Evolutionary conservation across 2,113 vertebrate species (phyloP).

Genomic region (Pseudonaja textilis): DNA sequence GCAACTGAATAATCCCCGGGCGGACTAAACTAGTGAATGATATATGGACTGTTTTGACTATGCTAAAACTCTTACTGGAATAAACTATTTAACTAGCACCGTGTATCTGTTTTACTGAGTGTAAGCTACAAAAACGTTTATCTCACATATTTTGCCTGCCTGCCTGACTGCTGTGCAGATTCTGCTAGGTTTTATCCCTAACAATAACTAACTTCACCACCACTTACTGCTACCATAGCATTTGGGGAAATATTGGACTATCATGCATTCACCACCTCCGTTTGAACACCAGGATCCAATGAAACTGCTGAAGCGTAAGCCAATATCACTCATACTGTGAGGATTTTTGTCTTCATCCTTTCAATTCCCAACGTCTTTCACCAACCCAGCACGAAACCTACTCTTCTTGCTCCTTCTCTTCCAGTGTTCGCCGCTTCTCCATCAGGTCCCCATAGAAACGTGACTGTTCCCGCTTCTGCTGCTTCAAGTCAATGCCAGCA

Average conservation of each 20-base stretch:
- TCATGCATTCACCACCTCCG: background rate
- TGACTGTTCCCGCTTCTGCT: conserved; percentile 95
- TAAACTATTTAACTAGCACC: no score
- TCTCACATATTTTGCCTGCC: no score
- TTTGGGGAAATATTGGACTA: background rate
- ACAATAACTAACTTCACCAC: background rate
- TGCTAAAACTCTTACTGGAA: no score
- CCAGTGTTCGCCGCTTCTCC: conserved; percentile 92
- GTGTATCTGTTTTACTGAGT: no score
- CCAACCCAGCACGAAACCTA: conserved; percentile 63
- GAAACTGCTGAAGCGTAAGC: background rate
- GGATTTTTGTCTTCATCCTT: background rate
- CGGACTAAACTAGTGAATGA: no score
- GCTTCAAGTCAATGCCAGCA: conserved; percentile 94
- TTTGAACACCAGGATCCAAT: background rate
- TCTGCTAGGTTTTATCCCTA: no score
- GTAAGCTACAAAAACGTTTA: no score
- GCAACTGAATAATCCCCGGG: no score
- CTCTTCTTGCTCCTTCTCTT: conserved; percentile 99
- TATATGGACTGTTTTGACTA: no score
- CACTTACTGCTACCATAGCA: background rate
- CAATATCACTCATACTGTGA: background rate
- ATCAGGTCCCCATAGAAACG: conserved; percentile 95
- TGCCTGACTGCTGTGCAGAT: no score
- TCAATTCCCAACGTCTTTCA: background rate